Percentiles rank a stretch among this genome's conserved stretches.
These are phyloP conservation scores for Machimus rusticus DNA, from an alignment of 2,888 invertebrate species.

Conservation along the genomic window DNA sequence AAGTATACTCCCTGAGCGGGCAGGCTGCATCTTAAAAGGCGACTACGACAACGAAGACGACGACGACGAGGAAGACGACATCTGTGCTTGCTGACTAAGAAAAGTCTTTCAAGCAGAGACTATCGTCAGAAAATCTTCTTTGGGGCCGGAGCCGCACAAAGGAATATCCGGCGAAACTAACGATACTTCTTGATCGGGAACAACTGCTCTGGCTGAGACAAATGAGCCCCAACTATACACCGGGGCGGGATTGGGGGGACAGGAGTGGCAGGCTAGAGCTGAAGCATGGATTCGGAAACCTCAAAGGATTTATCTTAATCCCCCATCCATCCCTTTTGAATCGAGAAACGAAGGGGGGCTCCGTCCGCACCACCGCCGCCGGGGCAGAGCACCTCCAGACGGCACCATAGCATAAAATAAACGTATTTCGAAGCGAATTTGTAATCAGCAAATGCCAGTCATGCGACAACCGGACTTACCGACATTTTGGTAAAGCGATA, in stretches of 20 bases:
- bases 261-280: neutral
- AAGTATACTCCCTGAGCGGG: neutral
- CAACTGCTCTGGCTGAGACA: neutral
- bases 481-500: slow-evolving; percentile 39
- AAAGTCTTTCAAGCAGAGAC: slow-evolving; percentile 6
- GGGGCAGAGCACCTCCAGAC: neutral
- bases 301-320: neutral
- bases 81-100: neutral
- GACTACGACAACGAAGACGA: neutral
- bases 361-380: too few relatives aligned
- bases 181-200: slow-evolving; percentile 18
- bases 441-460: slow-evolving; percentile 41
- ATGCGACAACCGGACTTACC: slow-evolving; percentile 41
- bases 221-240: neutral
- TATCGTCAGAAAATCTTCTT: slow-evolving; percentile 29
- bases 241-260: too few relatives aligned
- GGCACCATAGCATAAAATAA: neutral
- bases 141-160: neutral
- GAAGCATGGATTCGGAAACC: neutral
- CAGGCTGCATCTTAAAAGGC: neutral
- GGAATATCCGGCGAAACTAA: slow-evolving; percentile 27
- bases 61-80: neutral
- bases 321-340: neutral
- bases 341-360: neutral
- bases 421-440: neutral